Conservation (phyloP, 2,113 vertebrate species). For the Tyto alba region DNA sequence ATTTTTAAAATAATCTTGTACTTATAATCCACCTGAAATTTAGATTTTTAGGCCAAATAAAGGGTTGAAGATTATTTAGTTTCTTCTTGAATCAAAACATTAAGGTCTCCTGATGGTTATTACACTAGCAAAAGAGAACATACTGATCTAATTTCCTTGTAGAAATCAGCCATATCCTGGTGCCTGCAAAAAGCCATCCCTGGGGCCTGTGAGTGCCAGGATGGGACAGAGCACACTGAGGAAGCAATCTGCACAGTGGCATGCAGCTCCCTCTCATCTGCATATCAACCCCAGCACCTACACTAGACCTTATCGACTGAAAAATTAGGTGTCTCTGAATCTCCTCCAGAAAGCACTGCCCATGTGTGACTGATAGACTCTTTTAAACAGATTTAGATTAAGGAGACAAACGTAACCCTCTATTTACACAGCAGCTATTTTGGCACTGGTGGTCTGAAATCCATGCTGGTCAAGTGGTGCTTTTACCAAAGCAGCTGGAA, state of each 20-base stretch:
- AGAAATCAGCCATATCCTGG: background rate
- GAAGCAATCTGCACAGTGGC: background rate
- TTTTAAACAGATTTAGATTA: background rate
- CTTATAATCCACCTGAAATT: background rate
- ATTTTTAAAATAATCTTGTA: background rate
- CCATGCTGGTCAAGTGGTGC: background rate
- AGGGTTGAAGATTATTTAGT: background rate
- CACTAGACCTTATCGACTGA: background rate
- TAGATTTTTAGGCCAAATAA: background rate
- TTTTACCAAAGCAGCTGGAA: background rate
- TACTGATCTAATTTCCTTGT: background rate
- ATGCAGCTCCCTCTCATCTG: background rate
- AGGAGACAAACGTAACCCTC: background rate
- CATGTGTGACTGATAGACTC: background rate
- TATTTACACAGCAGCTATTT: fast-evolving
- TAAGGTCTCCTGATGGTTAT: background rate
- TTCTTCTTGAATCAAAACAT: background rate
- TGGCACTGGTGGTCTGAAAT: background rate
- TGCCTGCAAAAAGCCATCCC: background rate
- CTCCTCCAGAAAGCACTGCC: background rate
- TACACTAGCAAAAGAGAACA: background rate
- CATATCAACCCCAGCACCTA: background rate
- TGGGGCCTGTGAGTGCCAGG: background rate
- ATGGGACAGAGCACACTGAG: background rate
- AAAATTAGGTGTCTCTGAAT: background rate